A percentile compares a stretch with the other conserved stretches of the same genome.
Evolutionary conservation across 2,113 vertebrate genomes (phyloP).

Genomic region (Labeo rohita): DNA sequence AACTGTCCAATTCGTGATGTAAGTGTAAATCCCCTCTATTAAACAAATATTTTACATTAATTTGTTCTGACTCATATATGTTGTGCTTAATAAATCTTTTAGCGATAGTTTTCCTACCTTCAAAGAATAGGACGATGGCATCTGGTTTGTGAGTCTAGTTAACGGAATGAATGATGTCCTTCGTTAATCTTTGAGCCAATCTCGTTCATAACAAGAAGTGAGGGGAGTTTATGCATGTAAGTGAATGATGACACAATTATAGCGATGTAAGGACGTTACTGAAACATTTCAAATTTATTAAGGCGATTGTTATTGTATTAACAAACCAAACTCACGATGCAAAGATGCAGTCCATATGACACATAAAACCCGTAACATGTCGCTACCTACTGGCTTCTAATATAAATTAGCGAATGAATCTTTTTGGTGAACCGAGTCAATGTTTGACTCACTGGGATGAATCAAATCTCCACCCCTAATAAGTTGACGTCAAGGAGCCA

Average conservation of each 20-base stretch:
- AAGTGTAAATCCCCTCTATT: too few relatives aligned
- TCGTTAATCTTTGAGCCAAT: too few relatives aligned
- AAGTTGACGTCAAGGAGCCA: too few relatives aligned
- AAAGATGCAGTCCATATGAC: not conserved
- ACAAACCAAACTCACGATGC: not conserved
- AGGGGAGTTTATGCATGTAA: too few relatives aligned
- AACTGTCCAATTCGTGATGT: too few relatives aligned
- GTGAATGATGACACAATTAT: too few relatives aligned
- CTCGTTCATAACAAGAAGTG: too few relatives aligned
- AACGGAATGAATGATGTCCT: too few relatives aligned
- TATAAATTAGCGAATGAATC: not conserved
- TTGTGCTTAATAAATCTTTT: not conserved
- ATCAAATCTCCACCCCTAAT: not conserved
- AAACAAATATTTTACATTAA: not conserved
- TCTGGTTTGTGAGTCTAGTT: too few relatives aligned
- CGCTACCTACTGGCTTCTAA: not conserved
- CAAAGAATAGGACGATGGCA: not conserved
- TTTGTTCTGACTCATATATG: not conserved
- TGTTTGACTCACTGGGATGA: not conserved
- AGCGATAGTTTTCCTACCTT: not conserved
- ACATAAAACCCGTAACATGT: not conserved
- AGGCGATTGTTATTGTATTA: not conserved
- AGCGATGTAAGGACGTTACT: too few relatives aligned
- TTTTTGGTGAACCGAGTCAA: not conserved
- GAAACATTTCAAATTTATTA: too few relatives aligned